phyloP scores from a whole-genome alignment of 2,113 vertebrate genomes.

The Halcyon senegalensis region DNA sequence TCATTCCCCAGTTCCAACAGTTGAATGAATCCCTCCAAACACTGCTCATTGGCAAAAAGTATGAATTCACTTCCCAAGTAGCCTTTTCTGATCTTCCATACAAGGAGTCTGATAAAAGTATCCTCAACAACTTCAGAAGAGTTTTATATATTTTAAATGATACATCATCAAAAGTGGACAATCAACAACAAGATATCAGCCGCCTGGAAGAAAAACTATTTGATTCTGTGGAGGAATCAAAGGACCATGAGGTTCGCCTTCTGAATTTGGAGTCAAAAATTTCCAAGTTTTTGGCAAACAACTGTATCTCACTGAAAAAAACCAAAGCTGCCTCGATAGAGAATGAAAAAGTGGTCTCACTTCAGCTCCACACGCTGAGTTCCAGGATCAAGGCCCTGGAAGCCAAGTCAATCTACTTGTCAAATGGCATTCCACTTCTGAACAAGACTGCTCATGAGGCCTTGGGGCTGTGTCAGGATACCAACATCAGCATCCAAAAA shows the following conservation, averaged over 20 bases:
- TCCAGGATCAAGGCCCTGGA: slow-evolving; percentile 78
- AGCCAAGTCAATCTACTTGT: slow-evolving; percentile 73
- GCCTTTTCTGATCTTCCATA: slow-evolving; percentile 1
- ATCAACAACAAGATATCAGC: slow-evolving; percentile 55
- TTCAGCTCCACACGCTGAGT: slow-evolving; percentile 71
- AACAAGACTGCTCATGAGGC: slow-evolving; percentile 74
- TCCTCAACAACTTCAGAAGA: slow-evolving; percentile 33
- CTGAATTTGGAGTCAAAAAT: slow-evolving; percentile 75
- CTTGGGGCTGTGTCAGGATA: slow-evolving; percentile 57
- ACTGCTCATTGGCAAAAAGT: slow-evolving; percentile 36
- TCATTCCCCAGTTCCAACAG: slow-evolving; percentile 64
- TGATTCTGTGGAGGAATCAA: slow-evolving; percentile 6
- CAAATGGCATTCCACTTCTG: slow-evolving; percentile 66
- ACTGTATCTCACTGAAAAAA: slow-evolving; percentile 62
- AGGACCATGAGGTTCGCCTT: slow-evolving; percentile 65
- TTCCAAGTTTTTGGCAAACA: slow-evolving; percentile 64
- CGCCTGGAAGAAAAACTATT: slow-evolving; percentile 57
- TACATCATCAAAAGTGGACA: slow-evolving; percentile 36
- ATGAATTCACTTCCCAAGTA: slow-evolving; percentile 34
- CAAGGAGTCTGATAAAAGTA: background rate
- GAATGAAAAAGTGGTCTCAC: slow-evolving; percentile 41
- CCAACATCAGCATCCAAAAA: slow-evolving; percentile 48
- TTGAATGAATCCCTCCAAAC: slow-evolving; percentile 74
- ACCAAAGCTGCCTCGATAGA: background rate
- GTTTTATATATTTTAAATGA: slow-evolving; percentile 68